Evolutionary conservation across 2,113 vertebrate species (phyloP), one percentile per base, ranked within the genome.

Genomic region (Arenaria interpres): DNA sequence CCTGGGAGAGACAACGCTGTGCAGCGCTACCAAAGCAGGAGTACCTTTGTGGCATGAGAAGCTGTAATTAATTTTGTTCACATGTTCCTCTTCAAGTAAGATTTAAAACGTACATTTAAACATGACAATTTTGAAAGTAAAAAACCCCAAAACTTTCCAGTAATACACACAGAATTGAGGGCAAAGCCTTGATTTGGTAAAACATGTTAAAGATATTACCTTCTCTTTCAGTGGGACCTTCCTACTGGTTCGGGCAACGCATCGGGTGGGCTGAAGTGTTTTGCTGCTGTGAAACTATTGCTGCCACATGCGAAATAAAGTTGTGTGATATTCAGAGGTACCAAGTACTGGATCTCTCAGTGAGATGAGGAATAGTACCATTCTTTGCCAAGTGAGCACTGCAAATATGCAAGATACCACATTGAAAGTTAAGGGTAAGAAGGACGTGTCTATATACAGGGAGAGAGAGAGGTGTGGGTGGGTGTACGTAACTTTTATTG

Each of bases 401-500:
- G 53, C 73, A 78, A 64, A 43, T n/a, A 37, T 2, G 12, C 20
- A 48, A 59, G 37, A 67, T 35, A 16, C 7, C 5, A 8, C 18
- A 6, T 5, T 48, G 63, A 91, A 91, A 71, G 66, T 10, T 48
- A 53, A 79, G 35, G 15, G 30, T 79, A 23, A 62, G 30, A 76
- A 66, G 59, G 23, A 43, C 2, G 0, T 35, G 14, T 43, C 63
- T 86, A 2, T 83, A 7, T 27, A 8, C 24, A 10, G 24, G 8
- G 23, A n/a, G 37, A 81, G 56, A 41, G 25, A 32, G 9, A 35
- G 19, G 3, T 22, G 25, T 64, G 51, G 56, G 15, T 54, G 15
- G 68, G 23, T 81, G 46, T 35, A 12, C 10, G 0, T 60, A 2
- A 15, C 37, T 85, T 89, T 75, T 63, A 32, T 37, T 91, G 37